Percentiles rank a stretch among this genome's conserved stretches.
Evolutionary conservation across 2,797 vertebrate species (phyloP).

Genomic region (Gymnopithys bicolor): DNA sequence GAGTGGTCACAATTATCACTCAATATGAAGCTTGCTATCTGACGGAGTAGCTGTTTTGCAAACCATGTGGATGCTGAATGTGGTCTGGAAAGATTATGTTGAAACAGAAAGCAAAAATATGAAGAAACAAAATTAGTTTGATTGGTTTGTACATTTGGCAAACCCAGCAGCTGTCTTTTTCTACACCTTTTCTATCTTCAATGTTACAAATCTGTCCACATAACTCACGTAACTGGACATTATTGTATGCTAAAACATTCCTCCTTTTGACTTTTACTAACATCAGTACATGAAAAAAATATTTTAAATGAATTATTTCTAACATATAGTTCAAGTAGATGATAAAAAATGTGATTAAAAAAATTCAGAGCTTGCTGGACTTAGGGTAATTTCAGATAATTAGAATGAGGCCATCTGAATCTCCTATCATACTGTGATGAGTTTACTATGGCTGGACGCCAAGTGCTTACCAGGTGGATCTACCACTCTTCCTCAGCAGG

Average conservation of each 20-base stretch:
- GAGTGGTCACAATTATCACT: background rate
- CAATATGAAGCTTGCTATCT: background rate
- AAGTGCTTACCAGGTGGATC: background rate
- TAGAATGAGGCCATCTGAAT: background rate
- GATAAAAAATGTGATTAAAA: too few relatives aligned
- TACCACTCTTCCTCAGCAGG: background rate
- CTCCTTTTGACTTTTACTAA: background rate
- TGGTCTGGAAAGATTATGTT: background rate
- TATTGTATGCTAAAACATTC: too few relatives aligned
- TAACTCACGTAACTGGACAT: background rate
- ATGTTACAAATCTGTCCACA: background rate
- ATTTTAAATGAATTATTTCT: background rate
- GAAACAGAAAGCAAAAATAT: background rate
- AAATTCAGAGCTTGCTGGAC: background rate
- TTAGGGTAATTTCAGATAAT: background rate
- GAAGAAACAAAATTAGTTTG: background rate
- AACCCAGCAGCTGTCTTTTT: background rate
- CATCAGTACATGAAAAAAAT: background rate
- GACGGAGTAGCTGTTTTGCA: background rate
- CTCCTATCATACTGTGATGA: too few relatives aligned
- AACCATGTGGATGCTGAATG: background rate
- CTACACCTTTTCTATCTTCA: background rate
- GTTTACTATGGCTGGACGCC: background rate
- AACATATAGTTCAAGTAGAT: background rate
- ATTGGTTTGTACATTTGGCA: background rate